A percentile compares a stretch with the other conserved stretches of the same genome.
phyloP scores from a whole-genome alignment of 2,797 vertebrate species.

The Sebastiscus tertius region DNA sequence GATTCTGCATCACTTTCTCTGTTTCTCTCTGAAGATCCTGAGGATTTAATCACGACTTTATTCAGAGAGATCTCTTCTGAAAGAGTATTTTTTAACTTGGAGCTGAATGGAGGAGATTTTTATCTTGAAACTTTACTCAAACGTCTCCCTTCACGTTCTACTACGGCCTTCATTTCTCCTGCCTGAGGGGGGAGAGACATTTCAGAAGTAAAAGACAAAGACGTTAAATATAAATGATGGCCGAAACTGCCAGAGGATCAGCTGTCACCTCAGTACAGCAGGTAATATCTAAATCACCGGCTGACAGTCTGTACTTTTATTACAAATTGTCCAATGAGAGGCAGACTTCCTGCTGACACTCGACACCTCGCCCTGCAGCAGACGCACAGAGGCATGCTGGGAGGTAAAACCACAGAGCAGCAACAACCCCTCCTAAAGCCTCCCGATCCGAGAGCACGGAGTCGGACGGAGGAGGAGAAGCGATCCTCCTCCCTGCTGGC shows the following conservation, averaged over 20 bases:
- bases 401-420: constrained; percentile 49
- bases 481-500: constrained; percentile 47
- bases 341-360: neutral
- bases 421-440: neutral
- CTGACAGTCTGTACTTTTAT: neutral
- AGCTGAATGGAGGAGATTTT: no score
- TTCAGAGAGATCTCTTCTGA: neutral
- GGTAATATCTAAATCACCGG: neutral
- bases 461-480: neutral
- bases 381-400: constrained; percentile 28
- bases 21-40: neutral
- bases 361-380: no score
- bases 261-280: neutral
- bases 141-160: no score
- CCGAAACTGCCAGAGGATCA: neutral
- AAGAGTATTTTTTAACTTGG: neutral
- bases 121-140: no score
- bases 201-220: neutral
- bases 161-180: neutral
- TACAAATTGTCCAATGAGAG: neutral
- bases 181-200: neutral
- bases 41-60: neutral
- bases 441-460: neutral
- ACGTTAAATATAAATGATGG: neutral
- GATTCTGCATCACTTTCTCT: neutral